phyloP scores from a whole-genome alignment of 2,797 vertebrate genomes.

The Danionella dracula region DNA sequence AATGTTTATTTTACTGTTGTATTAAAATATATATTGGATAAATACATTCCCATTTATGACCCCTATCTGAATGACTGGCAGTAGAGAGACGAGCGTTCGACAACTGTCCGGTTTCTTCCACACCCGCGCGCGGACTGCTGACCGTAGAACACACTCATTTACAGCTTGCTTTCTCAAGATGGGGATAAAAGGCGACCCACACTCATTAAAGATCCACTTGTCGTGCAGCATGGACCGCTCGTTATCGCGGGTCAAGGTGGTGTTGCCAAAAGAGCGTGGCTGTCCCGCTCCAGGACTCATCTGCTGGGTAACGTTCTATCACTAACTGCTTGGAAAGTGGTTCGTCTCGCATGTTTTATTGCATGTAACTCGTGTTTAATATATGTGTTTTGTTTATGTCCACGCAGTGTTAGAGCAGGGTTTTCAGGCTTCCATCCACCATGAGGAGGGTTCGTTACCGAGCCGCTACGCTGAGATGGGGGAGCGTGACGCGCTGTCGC shows the following conservation, averaged over 20 bases:
- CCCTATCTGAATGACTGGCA: too few species aligned
- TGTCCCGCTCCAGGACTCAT: background rate
- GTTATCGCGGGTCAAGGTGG: background rate
- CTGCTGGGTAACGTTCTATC: background rate
- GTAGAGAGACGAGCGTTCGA: too few species aligned
- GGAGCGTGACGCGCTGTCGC: slow-evolving; percentile 24
- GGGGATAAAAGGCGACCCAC: background rate
- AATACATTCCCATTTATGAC: too few species aligned
- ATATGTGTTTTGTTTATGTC: background rate
- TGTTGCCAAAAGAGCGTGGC: background rate
- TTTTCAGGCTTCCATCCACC: background rate
- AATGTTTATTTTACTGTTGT: too few species aligned
- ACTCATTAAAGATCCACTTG: background rate
- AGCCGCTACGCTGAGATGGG: slow-evolving; percentile 7
- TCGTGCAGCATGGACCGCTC: background rate
- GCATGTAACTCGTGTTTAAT: too few species aligned
- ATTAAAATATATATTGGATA: too few species aligned
- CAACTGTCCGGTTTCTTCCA: background rate
- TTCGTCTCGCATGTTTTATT: too few species aligned
- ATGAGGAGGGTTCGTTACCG: slow-evolving; percentile 39
- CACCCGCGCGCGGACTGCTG: background rate
- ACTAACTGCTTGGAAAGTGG: too few species aligned
- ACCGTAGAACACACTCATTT: background rate
- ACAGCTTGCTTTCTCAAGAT: background rate
- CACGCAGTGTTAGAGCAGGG: background rate